Conservation (phyloP, 2,888 invertebrate species). For the Epirrhoe tristata region DNA sequence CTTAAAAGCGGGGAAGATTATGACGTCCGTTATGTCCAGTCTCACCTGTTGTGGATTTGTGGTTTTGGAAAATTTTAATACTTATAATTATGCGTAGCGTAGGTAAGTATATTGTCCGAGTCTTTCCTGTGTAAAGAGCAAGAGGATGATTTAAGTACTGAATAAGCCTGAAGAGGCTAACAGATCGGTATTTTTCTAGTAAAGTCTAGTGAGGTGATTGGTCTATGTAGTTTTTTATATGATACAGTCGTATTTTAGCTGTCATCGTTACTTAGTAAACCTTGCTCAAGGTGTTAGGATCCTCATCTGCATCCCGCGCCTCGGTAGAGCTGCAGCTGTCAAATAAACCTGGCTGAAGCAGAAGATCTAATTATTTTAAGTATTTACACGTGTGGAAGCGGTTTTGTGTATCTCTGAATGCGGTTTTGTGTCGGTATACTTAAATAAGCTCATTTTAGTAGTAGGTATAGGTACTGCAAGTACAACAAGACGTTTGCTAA, state of each 20-base stretch:
- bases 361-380: conserved; percentile 12
- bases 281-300: conserved; percentile 1
- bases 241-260: not conserved
- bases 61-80: no score
- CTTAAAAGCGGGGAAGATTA: no score
- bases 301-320: conserved; percentile 25
- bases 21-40: no score
- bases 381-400: conserved; percentile 15
- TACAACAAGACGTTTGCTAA: not conserved
- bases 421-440: not conserved
- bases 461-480: not conserved
- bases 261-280: not conserved
- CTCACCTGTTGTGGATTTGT: no score
- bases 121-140: no score
- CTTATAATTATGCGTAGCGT: no score
- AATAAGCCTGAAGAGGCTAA: no score
- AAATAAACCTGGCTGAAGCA: conserved; percentile 23
- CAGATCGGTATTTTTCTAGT: no score
- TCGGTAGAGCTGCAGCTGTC: conserved; percentile 27
- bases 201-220: no score
- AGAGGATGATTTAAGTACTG: no score
- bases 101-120: no score
- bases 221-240: not conserved
- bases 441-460: not conserved
- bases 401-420: not conserved